These are phyloP conservation scores for Phalangium opilio DNA, from an alignment of 2,888 invertebrate species.

Conservation along the genomic window DNA sequence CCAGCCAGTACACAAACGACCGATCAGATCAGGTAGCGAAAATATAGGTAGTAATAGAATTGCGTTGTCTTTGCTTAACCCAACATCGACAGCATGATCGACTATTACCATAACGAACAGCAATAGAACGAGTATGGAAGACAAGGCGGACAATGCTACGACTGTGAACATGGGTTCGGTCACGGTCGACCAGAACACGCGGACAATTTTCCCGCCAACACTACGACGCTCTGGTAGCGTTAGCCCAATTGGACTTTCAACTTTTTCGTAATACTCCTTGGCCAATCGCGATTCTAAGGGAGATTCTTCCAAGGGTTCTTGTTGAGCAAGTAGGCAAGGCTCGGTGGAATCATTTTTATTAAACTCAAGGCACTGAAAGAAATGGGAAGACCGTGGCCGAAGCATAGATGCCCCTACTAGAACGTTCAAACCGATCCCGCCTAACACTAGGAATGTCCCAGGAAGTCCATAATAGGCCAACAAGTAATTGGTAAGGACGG, in stretches of 20 bases:
- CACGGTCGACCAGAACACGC: no score
- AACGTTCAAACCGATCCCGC: constrained; percentile 16
- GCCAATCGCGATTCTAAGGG: not conserved
- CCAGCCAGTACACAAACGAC: constrained; percentile 16
- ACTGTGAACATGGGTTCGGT: no score
- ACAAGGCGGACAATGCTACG: no score
- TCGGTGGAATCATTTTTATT: not conserved
- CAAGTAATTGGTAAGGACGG: constrained; percentile 12
- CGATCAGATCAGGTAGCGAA: constrained; percentile 15
- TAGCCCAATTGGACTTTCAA: not conserved
- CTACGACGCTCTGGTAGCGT: not conserved
- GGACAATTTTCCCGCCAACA: no score
- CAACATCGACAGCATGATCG: constrained; percentile 12
- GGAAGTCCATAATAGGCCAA: constrained; percentile 10
- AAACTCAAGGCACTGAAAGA: not conserved
- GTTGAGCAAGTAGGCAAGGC: not conserved
- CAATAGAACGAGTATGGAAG: no score
- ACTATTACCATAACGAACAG: constrained; percentile 5
- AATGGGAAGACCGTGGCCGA: constrained; percentile 10
- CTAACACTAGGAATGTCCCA: constrained; percentile 17
- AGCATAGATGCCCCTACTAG: constrained; percentile 38
- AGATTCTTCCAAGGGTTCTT: not conserved
- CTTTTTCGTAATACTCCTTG: not conserved
- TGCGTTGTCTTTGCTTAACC: constrained; percentile 14
- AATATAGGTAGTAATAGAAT: constrained; percentile 14